Evolutionary conservation across 2,113 vertebrate genomes (phyloP), one percentile per base, ranked within the genome.

Genomic region (Rhineura floridana): DNA sequence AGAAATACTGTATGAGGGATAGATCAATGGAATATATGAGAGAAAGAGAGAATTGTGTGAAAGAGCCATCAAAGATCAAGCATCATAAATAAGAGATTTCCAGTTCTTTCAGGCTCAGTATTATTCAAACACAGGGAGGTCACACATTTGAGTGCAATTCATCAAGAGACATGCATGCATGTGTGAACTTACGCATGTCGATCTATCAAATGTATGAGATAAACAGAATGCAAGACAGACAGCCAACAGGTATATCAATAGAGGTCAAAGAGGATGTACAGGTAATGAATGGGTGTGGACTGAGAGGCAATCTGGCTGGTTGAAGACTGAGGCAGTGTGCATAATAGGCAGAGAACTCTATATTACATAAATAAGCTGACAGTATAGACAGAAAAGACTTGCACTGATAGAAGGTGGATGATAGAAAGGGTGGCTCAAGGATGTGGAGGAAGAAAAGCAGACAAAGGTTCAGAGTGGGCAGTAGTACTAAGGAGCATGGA

Each of bases 391-490:
- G 12, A 69, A 30, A 69, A n/a, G 65, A 69, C 3, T 4, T 65
- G 62, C 62, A 25, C 23, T 8, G 30, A 75, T 12, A 72, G 11
- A 23, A 44, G 21, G 39, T 2, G 23, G 36, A 48, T 4, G 21
- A 4, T 9, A 36, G 44, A 36, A 15, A 19, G 44, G 42, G 39
- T 21, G 39, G 62, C 12, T 42, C 30, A 9, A 9, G 23, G 21
- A 5, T 4, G 6, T 8, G 46, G 83, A 36, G 17, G 28, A 8
- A 63, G 42, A 72, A 28, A 42, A 13, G 81, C 46, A 83, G 42
- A 87, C 85, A 87, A 87, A 80, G 76, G 76, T 36, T 59, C 30
- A 44, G 33, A 33, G 36, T 55, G 39, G n/a, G 28, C 55, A 83
- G 33, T 7, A 23, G 69, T 72, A 30, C 65, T 30, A n/a, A n/a